Conservation (phyloP, 2,113 vertebrate species). For the Micronycteris hirsuta region DNA sequence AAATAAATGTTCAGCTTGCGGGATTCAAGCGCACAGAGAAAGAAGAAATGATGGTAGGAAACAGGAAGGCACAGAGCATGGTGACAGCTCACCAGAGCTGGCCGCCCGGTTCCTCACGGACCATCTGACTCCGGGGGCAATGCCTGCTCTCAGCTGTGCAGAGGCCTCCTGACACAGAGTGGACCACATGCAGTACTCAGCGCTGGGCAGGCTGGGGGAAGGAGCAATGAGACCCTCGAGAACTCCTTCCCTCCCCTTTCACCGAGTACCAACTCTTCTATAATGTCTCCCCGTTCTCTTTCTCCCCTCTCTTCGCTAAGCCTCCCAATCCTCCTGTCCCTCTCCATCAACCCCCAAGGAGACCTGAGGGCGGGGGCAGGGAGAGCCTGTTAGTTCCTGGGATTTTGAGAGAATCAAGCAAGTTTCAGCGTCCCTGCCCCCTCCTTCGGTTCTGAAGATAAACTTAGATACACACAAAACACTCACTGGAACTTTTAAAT, state of each 20-base stretch:
- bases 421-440: background rate
- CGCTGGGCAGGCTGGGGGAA: background rate
- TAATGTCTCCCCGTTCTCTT: background rate
- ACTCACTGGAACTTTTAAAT: background rate
- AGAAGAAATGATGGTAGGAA: constrained; percentile 8
- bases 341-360: background rate
- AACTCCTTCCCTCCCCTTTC: background rate
- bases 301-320: background rate
- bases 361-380: background rate
- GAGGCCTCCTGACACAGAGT: background rate
- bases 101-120: background rate
- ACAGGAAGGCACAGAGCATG: background rate
- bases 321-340: background rate
- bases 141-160: background rate
- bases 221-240: background rate
- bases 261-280: background rate
- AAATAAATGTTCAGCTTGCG: constrained; percentile 49
- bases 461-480: background rate
- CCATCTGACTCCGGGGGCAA: background rate
- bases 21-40: background rate
- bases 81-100: background rate
- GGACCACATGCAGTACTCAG: accelerated
- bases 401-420: background rate
- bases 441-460: background rate
- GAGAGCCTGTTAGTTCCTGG: background rate